A percentile compares a stretch with the other conserved stretches of the same genome.
phyloP scores from a whole-genome alignment of 2,888 invertebrate species.

The Plagiodera versicolora region DNA sequence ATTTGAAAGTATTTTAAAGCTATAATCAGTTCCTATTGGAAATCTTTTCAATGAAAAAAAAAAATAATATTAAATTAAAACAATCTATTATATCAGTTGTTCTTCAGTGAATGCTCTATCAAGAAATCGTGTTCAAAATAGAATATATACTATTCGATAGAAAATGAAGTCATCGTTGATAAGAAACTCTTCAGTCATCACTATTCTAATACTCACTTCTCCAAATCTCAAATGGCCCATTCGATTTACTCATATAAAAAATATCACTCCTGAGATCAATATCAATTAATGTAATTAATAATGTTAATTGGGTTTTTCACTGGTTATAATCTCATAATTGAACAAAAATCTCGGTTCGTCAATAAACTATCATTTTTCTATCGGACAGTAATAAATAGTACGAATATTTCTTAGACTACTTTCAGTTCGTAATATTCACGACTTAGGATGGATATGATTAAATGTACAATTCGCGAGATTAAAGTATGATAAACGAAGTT shows the following conservation, averaged over 20 bases:
- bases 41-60: not conserved
- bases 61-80: not conserved
- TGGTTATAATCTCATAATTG: not conserved
- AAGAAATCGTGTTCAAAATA: not conserved
- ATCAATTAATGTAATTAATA: not conserved
- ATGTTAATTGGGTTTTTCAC: not conserved
- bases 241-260: slow-evolving; percentile 3
- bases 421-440: slow-evolving; percentile 26
- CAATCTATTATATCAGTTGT: no score
- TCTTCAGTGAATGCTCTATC: no score
- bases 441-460: slow-evolving; percentile 22
- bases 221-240: not conserved
- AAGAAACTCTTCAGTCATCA: not conserved
- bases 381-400: slow-evolving; percentile 20
- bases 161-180: slow-evolving; percentile 5
- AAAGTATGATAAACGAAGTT: slow-evolving; percentile 29
- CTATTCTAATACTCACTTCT: not conserved
- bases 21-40: not conserved
- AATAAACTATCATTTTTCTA: slow-evolving; percentile 14
- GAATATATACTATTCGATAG: slow-evolving; percentile 12
- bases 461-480: slow-evolving; percentile 29
- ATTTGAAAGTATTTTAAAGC: not conserved
- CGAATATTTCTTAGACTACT: slow-evolving; percentile 24
- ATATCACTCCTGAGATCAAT: slow-evolving; percentile 14
- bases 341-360: not conserved